phyloP scores from a whole-genome alignment of 2,113 vertebrate species.

The Muscicapa adusta region DNA sequence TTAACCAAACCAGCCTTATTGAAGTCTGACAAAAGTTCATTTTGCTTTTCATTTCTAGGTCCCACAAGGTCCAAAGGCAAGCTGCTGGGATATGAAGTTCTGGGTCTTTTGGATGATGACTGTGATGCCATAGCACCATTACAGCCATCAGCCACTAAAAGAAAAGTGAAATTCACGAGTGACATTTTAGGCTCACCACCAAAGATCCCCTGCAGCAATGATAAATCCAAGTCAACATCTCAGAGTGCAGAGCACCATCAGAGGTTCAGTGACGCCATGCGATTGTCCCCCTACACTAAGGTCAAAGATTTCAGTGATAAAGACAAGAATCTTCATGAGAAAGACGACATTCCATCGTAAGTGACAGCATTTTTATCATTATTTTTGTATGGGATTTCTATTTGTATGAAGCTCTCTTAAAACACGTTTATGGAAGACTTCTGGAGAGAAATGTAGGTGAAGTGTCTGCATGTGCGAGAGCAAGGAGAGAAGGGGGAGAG shows the following conservation, averaged over 20 bases:
- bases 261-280: background rate
- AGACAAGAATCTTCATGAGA: background rate
- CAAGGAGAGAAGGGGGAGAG: background rate
- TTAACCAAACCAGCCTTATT: background rate
- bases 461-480: background rate
- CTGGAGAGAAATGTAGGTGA: background rate
- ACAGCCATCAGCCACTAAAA: slow-evolving; percentile 36
- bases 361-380: background rate
- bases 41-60: slow-evolving; percentile 65
- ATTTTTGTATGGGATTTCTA: background rate
- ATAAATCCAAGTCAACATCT: background rate
- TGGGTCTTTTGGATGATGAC: slow-evolving; percentile 69
- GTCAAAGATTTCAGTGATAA: background rate
- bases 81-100: slow-evolving; percentile 39
- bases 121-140: background rate
- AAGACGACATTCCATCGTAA: background rate
- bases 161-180: slow-evolving; percentile 51
- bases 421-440: background rate
- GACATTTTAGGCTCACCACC: slow-evolving; percentile 64
- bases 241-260: background rate
- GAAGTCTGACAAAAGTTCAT: background rate
- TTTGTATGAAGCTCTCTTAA: background rate
- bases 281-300: background rate
- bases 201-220: background rate
- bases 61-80: slow-evolving; percentile 36